phyloP scores from a whole-genome alignment of 2,888 invertebrate genomes.

The Agrilus cyanescens region DNA sequence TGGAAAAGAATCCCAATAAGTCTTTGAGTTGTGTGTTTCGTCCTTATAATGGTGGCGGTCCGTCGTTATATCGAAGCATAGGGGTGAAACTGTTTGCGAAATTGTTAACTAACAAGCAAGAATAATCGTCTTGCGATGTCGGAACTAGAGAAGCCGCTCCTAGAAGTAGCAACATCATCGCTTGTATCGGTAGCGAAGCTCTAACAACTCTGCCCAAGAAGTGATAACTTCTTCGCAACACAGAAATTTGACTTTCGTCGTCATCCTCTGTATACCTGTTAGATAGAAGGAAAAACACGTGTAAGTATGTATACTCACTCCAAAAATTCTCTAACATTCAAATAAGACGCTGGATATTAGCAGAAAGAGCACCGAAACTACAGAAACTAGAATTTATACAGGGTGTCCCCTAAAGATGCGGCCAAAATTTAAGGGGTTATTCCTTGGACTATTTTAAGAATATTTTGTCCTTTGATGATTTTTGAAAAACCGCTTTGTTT shows the following conservation, averaged over 20 bases:
- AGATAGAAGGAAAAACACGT: constrained; percentile 19
- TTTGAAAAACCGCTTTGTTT: no score
- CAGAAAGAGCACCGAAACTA: no score
- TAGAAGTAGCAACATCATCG: constrained; percentile 81
- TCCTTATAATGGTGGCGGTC: constrained; percentile 77
- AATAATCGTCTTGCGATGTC: constrained; percentile 73
- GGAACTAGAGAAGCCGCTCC: constrained; percentile 90
- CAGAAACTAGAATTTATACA: no score
- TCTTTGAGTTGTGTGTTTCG: no score
- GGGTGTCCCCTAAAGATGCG: no score
- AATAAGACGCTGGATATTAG: no score
- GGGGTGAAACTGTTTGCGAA: constrained; percentile 77
- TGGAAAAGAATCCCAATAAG: no score
- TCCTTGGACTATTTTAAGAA: no score
- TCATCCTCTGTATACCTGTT: constrained; percentile 41
- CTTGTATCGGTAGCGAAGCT: constrained; percentile 89
- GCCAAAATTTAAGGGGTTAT: no score
- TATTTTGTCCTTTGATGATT: no score
- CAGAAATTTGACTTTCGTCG: constrained; percentile 45
- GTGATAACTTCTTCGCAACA: constrained; percentile 62
- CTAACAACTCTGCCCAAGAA: constrained; percentile 84
- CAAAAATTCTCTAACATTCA: no score
- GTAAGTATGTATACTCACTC: no score
- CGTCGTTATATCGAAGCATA: constrained; percentile 80
- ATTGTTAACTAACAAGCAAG: constrained; percentile 74